Base-by-base conservation (phyloP, 2,888 invertebrate species). In the Clanis bilineata region DNA sequence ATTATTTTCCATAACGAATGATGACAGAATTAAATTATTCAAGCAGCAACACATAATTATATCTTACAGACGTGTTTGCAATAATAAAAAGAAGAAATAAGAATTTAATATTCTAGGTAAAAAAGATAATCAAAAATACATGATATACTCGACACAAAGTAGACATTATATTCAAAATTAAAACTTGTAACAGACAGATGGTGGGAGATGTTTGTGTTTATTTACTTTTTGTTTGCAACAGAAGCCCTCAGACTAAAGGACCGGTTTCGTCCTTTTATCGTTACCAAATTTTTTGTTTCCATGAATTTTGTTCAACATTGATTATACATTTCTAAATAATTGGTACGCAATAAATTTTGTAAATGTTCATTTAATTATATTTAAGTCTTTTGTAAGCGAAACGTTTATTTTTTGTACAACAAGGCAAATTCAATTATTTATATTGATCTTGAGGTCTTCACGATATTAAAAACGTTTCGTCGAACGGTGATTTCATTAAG, bases 191-290 rank as follows among this genome's bases (percentile, higher is more conserved):
- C 23, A 56, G 22, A 25, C 36, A 36, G 55, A 75, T 76, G 72
- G 75, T 77, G 67, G 69, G 72, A 51, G 66, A 66, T 66, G 65
- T 61, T 61, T 67, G 60, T 76, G 82, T 83, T 86, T 85, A 76
- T 82, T 82, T 81, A 75, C 73, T 79, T 86, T 82, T 80, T 79
- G 74, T 77, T 68, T 73, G 77, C 66, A 67, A 66, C 74, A 72
- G 74, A 77, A 80, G 76, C 76, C 79, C 76, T 73, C 74, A 69
- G 66, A 76, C 77, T 77, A 80, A 79, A 78, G 79, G 83, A 87
- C 88, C 85, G 85, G 86, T 86, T 85, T 76, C 74, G 80, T 82
- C 77, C 73, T 80, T 74, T 82, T 82, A 74, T 76, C 79, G 73
- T 74, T 71, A 68, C 71, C 71, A 68, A 73, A 78, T 79, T 69